Evolutionary conservation across 2,888 invertebrate genomes (phyloP), one percentile per base, ranked within the genome.

Genomic region (Allacma fusca): DNA sequence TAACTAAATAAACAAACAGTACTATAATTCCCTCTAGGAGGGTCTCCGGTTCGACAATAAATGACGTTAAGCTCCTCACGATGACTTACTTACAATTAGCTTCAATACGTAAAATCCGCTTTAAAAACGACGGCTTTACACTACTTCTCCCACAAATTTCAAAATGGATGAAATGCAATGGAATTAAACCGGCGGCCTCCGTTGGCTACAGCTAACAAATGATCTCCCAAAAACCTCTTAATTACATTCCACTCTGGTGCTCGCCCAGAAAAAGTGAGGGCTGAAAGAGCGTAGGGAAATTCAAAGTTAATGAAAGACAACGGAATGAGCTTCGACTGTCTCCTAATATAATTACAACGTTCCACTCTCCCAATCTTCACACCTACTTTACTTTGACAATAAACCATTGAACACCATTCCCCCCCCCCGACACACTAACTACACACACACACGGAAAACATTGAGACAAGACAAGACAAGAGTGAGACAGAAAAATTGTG

Each of bases 301-400:
- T 50, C 50, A 50, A 50, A 50, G 50, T 19, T 50, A 16, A 50
- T 50, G 50, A n/a, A 1, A 50, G 50, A 50, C 50, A 50, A 50
- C 16, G 50, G 50, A 50, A 50, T 19, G 34, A 34, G 34, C 34
- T 34, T 34, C 9, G 34, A 34, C 34, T 4, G 34, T 34, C 34
- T n/a, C n/a, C n/a, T 9, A 34, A 34, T 34, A 9, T 7, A 34
- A 9, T 34, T 34, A 34, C 4, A 7, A 9, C 34, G 34, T 34
- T 34, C 34, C 34, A 34, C 4, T 34, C 34, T 34, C 34, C 4
- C 4, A 34, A 7, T 34, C 34, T 34, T 34, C 9, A 7, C 9
- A 34, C 34, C 34, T 34, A 34, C 34, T 34, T 34, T 34, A 34
- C 4, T 7, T 9, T 34, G 34, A 34, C 34, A 7, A 34, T 34